phyloP scores from a whole-genome alignment of 2,888 invertebrate species.

The Bombyx huttoni region DNA sequence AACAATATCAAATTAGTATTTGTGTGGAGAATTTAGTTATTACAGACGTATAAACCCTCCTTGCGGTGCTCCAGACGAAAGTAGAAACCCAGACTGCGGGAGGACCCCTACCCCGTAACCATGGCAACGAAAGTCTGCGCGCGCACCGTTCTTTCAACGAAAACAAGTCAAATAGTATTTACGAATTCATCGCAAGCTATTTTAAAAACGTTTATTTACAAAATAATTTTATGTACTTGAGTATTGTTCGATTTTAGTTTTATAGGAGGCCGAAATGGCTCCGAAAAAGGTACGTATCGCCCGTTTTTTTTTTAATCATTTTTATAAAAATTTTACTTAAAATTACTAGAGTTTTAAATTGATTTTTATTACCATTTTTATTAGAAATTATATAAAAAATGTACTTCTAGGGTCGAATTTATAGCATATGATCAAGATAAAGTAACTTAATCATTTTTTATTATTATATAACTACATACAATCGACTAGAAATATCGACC shows the following conservation, averaged over 20 bases:
- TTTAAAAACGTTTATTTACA: conserved; percentile 13
- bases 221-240: conserved; percentile 9
- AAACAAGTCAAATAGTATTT: conserved; percentile 23
- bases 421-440: no score
- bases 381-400: no score
- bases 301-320: conserved; percentile 1
- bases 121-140: conserved; percentile 47
- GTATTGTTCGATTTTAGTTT: conserved; percentile 2
- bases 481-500: conserved; percentile 8
- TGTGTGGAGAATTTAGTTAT: not conserved
- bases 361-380: not conserved
- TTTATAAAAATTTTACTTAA: not conserved
- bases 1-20: not conserved
- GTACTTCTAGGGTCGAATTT: no score
- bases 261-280: conserved; percentile 28
- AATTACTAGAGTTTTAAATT: not conserved
- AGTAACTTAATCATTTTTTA: not conserved
- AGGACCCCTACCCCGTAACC: conserved; percentile 27
- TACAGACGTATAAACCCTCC: conserved; percentile 11
- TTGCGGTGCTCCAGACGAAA: conserved; percentile 8
- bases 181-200: conserved; percentile 35
- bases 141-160: conserved; percentile 28
- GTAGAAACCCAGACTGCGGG: conserved; percentile 2
- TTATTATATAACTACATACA: not conserved
- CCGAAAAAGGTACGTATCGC: conserved; percentile 53